These are phyloP conservation scores for Rhynchotus rufescens DNA, from an alignment of 2,797 vertebrate genomes.

Conservation along the genomic window DNA sequence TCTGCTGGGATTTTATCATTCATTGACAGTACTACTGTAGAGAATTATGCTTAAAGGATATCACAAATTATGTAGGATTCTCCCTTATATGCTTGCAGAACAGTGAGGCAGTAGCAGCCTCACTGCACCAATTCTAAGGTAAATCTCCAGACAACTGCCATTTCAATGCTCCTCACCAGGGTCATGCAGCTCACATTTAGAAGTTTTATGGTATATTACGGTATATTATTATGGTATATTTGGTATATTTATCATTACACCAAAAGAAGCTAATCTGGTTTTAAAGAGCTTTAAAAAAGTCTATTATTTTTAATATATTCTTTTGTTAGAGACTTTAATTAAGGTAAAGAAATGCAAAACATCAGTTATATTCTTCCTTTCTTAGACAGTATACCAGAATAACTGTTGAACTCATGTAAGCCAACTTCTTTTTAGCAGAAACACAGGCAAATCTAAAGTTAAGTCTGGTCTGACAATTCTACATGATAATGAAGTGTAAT, in stretches of 20 bases:
- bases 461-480: background rate
- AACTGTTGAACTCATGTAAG: background rate
- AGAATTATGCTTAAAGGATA: background rate
- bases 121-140: background rate
- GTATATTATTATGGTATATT: background rate
- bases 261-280: background rate
- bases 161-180: background rate
- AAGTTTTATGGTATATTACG: background rate
- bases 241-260: background rate
- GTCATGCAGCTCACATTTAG: background rate
- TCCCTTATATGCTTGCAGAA: background rate
- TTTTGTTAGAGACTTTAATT: slow-evolving; percentile 2
- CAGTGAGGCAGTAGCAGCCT: background rate
- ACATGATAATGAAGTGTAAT: background rate
- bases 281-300: background rate
- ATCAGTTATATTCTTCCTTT: background rate
- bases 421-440: background rate
- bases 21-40: background rate
- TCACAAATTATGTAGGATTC: background rate
- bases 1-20: slow-evolving; percentile 1
- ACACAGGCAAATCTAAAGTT: background rate
- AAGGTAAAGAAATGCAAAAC: slow-evolving; percentile 6
- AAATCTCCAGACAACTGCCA: background rate
- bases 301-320: background rate
- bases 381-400: background rate